These are phyloP conservation scores for Erannis defoliaria DNA, from an alignment of 2,888 invertebrate genomes.

Conservation along the genomic window DNA sequence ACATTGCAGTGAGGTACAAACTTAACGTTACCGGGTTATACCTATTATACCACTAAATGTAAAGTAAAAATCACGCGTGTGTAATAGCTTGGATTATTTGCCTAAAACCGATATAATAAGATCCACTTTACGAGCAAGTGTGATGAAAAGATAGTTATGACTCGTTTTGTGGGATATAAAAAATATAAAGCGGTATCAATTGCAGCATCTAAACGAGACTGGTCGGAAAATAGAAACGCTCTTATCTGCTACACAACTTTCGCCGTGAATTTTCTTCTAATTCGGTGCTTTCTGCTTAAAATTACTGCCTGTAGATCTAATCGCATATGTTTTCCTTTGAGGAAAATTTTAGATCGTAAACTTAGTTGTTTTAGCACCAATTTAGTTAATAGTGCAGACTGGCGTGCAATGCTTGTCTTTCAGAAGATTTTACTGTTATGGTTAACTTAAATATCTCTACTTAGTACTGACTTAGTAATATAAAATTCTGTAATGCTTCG, in stretches of 20 bases:
- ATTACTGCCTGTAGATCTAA: slow-evolving; percentile 45
- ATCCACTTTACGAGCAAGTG: too few relatives aligned
- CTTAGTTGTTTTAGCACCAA: slow-evolving; percentile 35
- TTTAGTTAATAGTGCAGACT: slow-evolving; percentile 30
- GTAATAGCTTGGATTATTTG: too few relatives aligned
- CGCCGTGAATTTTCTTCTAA: slow-evolving; percentile 10
- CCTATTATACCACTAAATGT: too few relatives aligned
- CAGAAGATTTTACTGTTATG: slow-evolving; percentile 27
- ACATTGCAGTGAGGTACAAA: too few relatives aligned
- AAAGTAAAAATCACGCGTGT: too few relatives aligned
- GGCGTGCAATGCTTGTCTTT: slow-evolving; percentile 12
- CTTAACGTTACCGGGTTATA: too few relatives aligned
- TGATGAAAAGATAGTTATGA: too few relatives aligned
- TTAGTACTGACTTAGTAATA: slow-evolving; percentile 2
- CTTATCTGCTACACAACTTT: slow-evolving; percentile 4
- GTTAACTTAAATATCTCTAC: slow-evolving; percentile 9
- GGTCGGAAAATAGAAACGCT: slow-evolving; percentile 15
- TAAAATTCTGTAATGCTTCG: not conserved
- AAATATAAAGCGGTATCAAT: not conserved
- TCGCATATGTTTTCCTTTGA: slow-evolving; percentile 42
- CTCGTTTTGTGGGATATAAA: too few relatives aligned
- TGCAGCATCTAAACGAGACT: not conserved
- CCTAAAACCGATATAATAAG: too few relatives aligned
- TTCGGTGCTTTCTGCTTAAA: slow-evolving; percentile 40
- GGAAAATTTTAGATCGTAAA: slow-evolving; percentile 35